These are phyloP conservation scores for Diorhabda carinulata DNA, from an alignment of 1,140 invertebrate species.

Conservation along the genomic window DNA sequence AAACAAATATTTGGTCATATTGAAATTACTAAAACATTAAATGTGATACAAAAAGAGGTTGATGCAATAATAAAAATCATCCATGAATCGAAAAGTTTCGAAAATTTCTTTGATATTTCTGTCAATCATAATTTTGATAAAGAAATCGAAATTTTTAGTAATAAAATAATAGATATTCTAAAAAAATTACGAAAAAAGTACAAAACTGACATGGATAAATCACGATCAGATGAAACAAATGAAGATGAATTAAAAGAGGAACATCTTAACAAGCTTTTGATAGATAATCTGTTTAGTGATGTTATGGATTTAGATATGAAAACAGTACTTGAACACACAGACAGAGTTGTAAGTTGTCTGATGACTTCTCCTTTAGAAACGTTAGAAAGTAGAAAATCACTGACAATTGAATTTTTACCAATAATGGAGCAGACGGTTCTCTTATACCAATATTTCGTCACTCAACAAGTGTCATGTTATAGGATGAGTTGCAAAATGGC, in stretches of 20 bases:
- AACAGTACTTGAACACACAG: conserved; percentile 39
- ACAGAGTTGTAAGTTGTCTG: conserved; percentile 25
- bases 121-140: conserved; percentile 42
- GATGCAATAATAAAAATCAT: not conserved
- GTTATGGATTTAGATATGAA: conserved; percentile 54
- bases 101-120: conserved; percentile 12
- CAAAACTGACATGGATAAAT: conserved; percentile 12
- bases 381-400: conserved; percentile 21
- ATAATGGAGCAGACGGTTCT: conserved; percentile 75
- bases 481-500: conserved; percentile 77
- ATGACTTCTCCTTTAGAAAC: conserved; percentile 15
- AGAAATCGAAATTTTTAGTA: conserved; percentile 55
- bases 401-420: conserved; percentile 52
- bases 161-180: conserved; percentile 59
- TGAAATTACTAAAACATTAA: conserved; percentile 8
- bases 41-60: not conserved
- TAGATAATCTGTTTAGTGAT: conserved; percentile 58
- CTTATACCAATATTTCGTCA: conserved; percentile 73
- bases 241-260: conserved; percentile 55
- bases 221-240: conserved; percentile 39
- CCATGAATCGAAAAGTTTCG: not conserved
- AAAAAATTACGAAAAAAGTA: conserved; percentile 70
- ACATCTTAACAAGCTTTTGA: conserved; percentile 60
- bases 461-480: conserved; percentile 70
- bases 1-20: conserved; percentile 31